Evolutionary conservation across 2,888 invertebrate species (phyloP).

Genomic region (Hirtodrosophila confusa): DNA sequence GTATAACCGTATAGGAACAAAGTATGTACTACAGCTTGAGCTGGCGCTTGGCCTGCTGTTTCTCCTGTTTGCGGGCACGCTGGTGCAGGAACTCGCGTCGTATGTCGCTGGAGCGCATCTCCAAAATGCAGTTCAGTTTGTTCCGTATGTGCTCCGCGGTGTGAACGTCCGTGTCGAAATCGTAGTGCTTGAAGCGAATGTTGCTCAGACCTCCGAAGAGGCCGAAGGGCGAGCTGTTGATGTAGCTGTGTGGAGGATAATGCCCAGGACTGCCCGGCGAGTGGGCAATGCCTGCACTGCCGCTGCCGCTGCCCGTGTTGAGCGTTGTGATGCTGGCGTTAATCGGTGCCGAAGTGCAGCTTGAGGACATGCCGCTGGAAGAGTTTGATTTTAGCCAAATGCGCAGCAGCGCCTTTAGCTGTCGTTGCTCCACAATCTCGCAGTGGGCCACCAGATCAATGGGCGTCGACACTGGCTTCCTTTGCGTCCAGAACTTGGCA

Average conservation of each 20-base stretch:
- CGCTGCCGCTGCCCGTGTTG: constrained; percentile 29
- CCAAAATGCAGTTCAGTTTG: constrained; percentile 94
- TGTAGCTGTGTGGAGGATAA: constrained; percentile 63
- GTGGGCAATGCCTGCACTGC: constrained; percentile 17
- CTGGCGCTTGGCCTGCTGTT: constrained; percentile 77
- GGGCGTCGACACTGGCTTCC: constrained; percentile 92
- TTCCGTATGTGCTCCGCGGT: constrained; percentile 93
- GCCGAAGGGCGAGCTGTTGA: constrained; percentile 62
- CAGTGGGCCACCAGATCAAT: constrained; percentile 95
- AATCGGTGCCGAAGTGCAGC: constrained; percentile 62
- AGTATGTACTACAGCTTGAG: constrained; percentile 80
- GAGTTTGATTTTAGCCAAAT: constrained; percentile 87
- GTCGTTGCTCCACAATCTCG: constrained; percentile 91
- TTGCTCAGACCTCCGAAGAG: constrained; percentile 44
- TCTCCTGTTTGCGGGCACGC: constrained; percentile 86
- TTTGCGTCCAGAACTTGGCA: constrained; percentile 87
- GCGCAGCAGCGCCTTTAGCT: constrained; percentile 89
- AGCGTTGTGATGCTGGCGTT: constrained; percentile 51
- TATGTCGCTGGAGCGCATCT: constrained; percentile 91
- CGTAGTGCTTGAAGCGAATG: constrained; percentile 91
- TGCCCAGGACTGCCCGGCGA: constrained; percentile 82
- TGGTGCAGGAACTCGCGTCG: constrained; percentile 92
- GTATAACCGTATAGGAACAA: constrained; percentile 60
- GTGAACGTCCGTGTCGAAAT: constrained; percentile 92
- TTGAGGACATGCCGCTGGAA: constrained; percentile 67